Conservation (phyloP, 2,797 vertebrate species). For the Oreonectes daqikongensis region DNA sequence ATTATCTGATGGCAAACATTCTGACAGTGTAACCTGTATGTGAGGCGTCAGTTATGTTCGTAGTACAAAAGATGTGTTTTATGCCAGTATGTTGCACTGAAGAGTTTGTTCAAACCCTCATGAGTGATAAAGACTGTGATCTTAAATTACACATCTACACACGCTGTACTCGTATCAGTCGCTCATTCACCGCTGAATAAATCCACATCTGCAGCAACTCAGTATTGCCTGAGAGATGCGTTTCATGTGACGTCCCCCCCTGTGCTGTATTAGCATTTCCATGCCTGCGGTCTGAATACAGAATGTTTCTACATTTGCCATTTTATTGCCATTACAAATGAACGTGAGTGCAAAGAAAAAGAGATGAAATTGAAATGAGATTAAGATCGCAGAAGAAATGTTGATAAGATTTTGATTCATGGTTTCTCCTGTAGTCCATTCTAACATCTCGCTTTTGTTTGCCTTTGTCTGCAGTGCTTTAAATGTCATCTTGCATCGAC, state of each 20-base stretch:
- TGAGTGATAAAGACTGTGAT: too few relatives aligned
- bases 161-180: slow-evolving; percentile 69
- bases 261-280: slow-evolving; percentile 83
- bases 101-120: too few relatives aligned
- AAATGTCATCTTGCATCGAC: slow-evolving; percentile 34
- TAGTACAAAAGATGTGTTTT: too few relatives aligned
- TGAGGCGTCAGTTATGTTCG: too few relatives aligned
- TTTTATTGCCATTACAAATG: slow-evolving; percentile 27
- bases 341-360: slow-evolving; percentile 2
- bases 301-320: slow-evolving; percentile 75
- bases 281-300: slow-evolving; percentile 84
- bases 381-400: slow-evolving; percentile 3
- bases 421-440: not conserved
- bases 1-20: too few relatives aligned
- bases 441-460: slow-evolving; percentile 7
- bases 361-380: slow-evolving; percentile 5
- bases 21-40: too few relatives aligned
- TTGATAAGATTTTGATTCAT: not conserved
- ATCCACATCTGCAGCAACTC: slow-evolving; percentile 69
- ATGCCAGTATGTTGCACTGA: too few relatives aligned
- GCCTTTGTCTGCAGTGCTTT: slow-evolving; percentile 32
- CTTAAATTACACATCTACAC: not conserved
- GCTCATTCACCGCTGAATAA: slow-evolving; percentile 81
- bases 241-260: slow-evolving; percentile 57
- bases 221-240: not conserved